Conservation (phyloP, 2,888 invertebrate species). For the Clivina fossor region DNA sequence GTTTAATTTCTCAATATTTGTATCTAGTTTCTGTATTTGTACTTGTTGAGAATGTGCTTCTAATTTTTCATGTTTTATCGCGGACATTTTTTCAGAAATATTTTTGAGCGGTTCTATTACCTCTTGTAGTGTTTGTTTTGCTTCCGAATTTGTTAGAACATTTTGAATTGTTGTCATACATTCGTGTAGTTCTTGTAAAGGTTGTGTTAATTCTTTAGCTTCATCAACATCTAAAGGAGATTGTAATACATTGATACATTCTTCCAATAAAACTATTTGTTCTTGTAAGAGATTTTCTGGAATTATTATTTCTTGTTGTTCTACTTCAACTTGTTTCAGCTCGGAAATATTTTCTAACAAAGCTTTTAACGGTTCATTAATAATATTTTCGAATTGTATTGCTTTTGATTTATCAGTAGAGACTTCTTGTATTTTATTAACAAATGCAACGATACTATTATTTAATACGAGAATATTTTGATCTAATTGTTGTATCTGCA, state of each 20-base stretch:
- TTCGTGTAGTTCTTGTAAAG: constrained; percentile 6
- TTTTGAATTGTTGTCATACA: constrained; percentile 10
- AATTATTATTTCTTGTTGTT: constrained; percentile 3
- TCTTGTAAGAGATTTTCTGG: constrained; percentile 10
- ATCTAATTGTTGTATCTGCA: too few species aligned
- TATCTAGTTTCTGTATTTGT: background rate
- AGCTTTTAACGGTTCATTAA: constrained; percentile 40
- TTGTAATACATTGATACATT: constrained; percentile 16
- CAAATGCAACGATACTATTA: constrained; percentile 8
- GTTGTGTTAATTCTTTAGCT: constrained; percentile 8
- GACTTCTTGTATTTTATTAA: constrained; percentile 18
- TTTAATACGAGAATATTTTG: too few species aligned
- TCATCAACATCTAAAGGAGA: background rate
- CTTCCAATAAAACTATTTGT: constrained; percentile 12
- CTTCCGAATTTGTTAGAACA: background rate
- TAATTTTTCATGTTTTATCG: background rate
- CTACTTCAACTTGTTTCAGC: constrained; percentile 28
- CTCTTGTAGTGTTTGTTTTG: constrained; percentile 40
- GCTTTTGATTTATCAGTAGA: constrained; percentile 25
- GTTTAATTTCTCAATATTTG: constrained; percentile 2
- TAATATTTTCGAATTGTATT: constrained; percentile 14
- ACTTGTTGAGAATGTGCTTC: constrained; percentile 1
- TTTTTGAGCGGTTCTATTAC: constrained; percentile 52
- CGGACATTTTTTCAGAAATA: constrained; percentile 39
- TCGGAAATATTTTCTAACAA: constrained; percentile 38